A percentile compares a stretch with the other conserved stretches of the same genome.
These are phyloP conservation scores for Myrmophylax atrothorax DNA, from an alignment of 2,113 vertebrate genomes.

Conservation along the genomic window DNA sequence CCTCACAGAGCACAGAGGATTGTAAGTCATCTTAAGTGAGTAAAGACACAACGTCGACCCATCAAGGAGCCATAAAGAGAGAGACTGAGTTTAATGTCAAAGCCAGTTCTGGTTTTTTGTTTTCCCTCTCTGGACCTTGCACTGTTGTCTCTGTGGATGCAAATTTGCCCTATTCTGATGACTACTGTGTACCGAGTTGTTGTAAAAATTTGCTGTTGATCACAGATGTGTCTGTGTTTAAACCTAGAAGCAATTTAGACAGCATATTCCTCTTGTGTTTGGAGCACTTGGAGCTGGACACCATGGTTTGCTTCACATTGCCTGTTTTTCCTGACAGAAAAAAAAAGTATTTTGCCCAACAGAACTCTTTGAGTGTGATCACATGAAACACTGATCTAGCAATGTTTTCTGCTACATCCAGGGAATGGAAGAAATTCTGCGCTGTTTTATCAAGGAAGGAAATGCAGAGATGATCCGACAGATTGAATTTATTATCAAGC, in stretches of 20 bases:
- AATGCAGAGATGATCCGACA: constrained; percentile 88
- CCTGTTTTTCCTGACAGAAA: neutral
- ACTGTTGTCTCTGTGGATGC: neutral
- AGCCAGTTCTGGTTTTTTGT: neutral
- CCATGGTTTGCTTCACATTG: neutral
- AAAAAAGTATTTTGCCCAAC: neutral
- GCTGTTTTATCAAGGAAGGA: constrained; percentile 90
- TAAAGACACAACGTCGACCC: neutral
- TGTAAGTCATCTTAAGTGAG: neutral
- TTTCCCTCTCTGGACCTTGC: neutral
- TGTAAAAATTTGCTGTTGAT: neutral
- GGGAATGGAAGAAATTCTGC: constrained; percentile 94
- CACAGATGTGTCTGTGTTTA: neutral
- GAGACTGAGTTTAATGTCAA: neutral
- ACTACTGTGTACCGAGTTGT: neutral
- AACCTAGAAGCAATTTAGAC: neutral
- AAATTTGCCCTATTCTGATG: neutral
- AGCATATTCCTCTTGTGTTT: neutral
- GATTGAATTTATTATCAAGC: constrained; percentile 92
- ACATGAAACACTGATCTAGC: neutral
- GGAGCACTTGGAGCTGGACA: neutral
- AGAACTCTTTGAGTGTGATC: neutral
- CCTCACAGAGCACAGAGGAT: neutral
- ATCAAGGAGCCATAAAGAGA: neutral
- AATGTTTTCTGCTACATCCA: constrained; percentile 54